phyloP scores from a whole-genome alignment of 2,888 invertebrate species.

The Eumerus sabulonum region DNA sequence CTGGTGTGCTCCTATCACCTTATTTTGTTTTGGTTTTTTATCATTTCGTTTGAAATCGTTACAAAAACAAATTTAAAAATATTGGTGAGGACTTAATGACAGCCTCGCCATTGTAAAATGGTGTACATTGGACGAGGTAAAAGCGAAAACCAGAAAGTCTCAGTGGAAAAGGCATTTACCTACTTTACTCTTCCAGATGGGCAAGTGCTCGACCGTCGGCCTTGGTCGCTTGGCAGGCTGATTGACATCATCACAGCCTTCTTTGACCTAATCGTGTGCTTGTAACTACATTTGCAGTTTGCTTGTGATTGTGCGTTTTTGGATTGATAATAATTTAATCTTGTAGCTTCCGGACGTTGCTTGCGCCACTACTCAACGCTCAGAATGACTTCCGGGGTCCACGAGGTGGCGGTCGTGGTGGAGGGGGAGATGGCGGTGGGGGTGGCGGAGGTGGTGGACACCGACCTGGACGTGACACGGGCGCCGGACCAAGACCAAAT shows the following conservation, averaged over 20 bases:
- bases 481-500: conserved; percentile 62
- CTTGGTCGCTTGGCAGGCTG: conserved; percentile 63
- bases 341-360: conserved; percentile 60
- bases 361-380: conserved; percentile 57
- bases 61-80: background rate
- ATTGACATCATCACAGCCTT: conserved; percentile 56
- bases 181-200: conserved; percentile 57
- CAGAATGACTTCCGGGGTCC: conserved; percentile 15
- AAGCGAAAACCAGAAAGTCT: too few relatives aligned
- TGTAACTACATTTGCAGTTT: conserved; percentile 57
- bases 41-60: background rate
- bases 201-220: conserved; percentile 59
- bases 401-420: conserved; percentile 5
- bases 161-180: too few relatives aligned
- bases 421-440: conserved; percentile 32
- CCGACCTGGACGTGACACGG: conserved; percentile 49
- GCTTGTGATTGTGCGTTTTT: background rate
- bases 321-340: background rate
- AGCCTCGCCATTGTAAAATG: conserved; percentile 56
- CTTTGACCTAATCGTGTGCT: conserved; percentile 54
- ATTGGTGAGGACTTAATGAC: background rate
- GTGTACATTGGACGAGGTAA: conserved; percentile 67
- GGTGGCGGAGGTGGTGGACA: conserved; percentile 38
- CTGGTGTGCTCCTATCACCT: too few relatives aligned
- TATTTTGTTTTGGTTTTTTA: background rate